A percentile compares a stretch with the other conserved stretches of the same genome.
Conservation (phyloP, 2,113 vertebrate genomes). For the Phoenicopterus ruber region DNA sequence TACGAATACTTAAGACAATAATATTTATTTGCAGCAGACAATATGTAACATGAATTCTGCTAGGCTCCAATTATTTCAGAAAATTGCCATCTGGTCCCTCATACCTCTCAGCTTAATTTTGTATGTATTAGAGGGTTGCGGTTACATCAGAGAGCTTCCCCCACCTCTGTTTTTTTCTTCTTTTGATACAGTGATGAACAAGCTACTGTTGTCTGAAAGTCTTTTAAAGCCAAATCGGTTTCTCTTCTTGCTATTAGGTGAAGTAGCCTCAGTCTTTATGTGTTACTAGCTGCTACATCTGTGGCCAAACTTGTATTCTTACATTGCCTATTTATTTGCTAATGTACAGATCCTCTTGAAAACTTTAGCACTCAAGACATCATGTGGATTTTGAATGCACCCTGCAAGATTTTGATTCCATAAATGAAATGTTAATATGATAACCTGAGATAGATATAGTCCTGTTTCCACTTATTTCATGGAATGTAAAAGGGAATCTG, state of each 20-base stretch:
- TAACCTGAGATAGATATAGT: slow-evolving; percentile 51
- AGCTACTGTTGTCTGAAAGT: neutral
- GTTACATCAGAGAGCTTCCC: neutral
- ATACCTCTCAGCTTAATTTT: neutral
- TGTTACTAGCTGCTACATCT: neutral
- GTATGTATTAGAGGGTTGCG: neutral
- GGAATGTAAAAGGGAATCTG: slow-evolving; percentile 51
- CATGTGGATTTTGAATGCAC: slow-evolving; percentile 62
- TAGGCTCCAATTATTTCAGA: neutral
- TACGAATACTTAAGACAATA: neutral
- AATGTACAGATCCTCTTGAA: slow-evolving; percentile 68
- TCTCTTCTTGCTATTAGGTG: neutral
- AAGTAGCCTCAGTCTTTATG: neutral
- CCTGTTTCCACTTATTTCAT: slow-evolving; percentile 43
- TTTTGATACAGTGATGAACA: neutral
- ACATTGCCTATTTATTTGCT: slow-evolving; percentile 65
- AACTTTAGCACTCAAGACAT: slow-evolving; percentile 65
- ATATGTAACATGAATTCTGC: neutral
- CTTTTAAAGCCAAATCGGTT: neutral
- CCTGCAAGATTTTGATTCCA: slow-evolving; percentile 59
- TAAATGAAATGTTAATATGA: slow-evolving; percentile 58
- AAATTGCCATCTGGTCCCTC: neutral
- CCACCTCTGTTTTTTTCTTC: neutral
- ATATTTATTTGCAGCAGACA: neutral
- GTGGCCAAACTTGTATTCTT: slow-evolving; percentile 34